Conservation (phyloP, 2,797 vertebrate genomes). For the Valencia hispanica region DNA sequence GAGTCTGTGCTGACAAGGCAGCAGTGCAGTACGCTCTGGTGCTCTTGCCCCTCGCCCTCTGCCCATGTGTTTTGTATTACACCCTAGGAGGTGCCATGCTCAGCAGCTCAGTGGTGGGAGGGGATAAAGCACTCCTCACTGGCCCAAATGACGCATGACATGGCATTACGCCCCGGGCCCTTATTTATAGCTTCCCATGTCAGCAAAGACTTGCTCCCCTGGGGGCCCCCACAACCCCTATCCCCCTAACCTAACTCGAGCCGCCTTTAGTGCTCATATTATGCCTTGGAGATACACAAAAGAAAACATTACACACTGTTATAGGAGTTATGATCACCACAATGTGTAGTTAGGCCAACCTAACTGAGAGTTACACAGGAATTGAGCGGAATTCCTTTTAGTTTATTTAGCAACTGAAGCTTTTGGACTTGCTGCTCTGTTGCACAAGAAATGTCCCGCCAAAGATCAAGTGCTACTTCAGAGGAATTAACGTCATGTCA, state of each 20-base stretch:
- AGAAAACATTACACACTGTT: constrained; percentile 32
- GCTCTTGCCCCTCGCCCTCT: constrained; percentile 73
- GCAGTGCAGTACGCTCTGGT: constrained; percentile 71
- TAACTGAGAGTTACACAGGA: constrained; percentile 47
- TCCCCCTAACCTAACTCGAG: constrained; percentile 59
- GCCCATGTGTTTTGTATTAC: constrained; percentile 83
- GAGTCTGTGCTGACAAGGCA: constrained; percentile 73
- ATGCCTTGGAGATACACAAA: constrained; percentile 44
- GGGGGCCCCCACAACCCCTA: constrained; percentile 69
- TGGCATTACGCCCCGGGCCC: constrained; percentile 73
- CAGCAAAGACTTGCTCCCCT: constrained; percentile 75
- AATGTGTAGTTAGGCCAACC: constrained; percentile 49
- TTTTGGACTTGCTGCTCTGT: constrained; percentile 36
- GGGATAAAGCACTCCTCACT: constrained; percentile 78
- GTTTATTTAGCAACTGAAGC: constrained; percentile 59
- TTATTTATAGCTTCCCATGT: constrained; percentile 87
- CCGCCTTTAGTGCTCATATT: constrained; percentile 52
- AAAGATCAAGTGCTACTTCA: constrained; percentile 67
- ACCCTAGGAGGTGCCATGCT: constrained; percentile 82
- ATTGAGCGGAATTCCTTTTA: constrained; percentile 53
- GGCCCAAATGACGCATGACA: constrained; percentile 83
- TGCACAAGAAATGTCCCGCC: constrained; percentile 55
- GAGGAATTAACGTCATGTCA: constrained; percentile 71
- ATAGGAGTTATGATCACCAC: constrained; percentile 45
- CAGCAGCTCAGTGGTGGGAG: constrained; percentile 68